These are phyloP conservation scores for Archocentrus centrarchus DNA, from an alignment of 2,113 vertebrate species.

Conservation along the genomic window DNA sequence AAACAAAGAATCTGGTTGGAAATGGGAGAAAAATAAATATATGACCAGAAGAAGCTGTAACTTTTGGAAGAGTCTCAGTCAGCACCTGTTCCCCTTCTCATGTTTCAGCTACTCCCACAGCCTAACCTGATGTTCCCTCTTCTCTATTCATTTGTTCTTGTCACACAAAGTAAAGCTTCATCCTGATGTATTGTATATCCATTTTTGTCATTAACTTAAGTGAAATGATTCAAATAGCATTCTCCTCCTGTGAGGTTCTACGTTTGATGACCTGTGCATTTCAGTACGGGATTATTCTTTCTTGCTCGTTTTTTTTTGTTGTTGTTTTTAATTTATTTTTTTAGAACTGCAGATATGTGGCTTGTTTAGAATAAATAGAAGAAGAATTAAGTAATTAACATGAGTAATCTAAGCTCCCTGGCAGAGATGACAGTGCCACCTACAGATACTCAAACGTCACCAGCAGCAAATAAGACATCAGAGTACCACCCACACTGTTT, in stretches of 20 bases:
- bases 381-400: neutral
- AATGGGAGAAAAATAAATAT: neutral
- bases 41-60: neutral
- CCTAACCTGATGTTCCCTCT: conserved; percentile 31
- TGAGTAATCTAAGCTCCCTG: neutral
- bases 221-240: conserved; percentile 20
- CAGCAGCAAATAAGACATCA: conserved; percentile 5
- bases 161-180: conserved; percentile 1
- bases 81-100: conserved; percentile 60
- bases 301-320: too few relatives aligned
- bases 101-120: conserved; percentile 50
- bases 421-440: conserved; percentile 29
- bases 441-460: conserved; percentile 43
- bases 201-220: neutral
- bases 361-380: neutral
- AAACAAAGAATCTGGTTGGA: neutral
- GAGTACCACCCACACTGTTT: conserved; percentile 16
- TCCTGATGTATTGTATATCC: neutral
- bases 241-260: neutral
- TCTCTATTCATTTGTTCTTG: conserved; percentile 1
- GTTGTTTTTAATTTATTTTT: too few relatives aligned
- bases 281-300: neutral
- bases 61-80: conserved; percentile 2
- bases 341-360: neutral
- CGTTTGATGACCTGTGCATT: neutral